phyloP scores from a whole-genome alignment of 2,888 invertebrate species.

The Esperia sulphurella region DNA sequence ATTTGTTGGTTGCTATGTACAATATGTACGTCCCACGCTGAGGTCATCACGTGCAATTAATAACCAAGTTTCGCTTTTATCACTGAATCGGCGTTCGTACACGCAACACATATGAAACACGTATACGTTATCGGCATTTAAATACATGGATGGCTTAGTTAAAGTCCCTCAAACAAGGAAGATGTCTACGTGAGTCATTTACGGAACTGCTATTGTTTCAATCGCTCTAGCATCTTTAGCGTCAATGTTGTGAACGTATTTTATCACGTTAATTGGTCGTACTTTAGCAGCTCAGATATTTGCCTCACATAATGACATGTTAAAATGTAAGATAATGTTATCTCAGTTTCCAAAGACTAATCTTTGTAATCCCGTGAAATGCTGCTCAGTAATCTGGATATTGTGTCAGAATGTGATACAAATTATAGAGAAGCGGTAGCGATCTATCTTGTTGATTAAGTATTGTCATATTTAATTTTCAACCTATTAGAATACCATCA shows the following conservation, averaged over 20 bases:
- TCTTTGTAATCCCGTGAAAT: conserved; percentile 1
- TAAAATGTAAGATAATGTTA: background rate
- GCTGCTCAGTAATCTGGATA: background rate
- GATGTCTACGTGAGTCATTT: conserved; percentile 2
- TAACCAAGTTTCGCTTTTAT: conserved; percentile 44
- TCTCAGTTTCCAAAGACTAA: background rate
- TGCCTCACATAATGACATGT: background rate
- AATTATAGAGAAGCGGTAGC: background rate
- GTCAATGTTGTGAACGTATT: conserved; percentile 2
- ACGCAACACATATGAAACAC: background rate
- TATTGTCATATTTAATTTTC: background rate
- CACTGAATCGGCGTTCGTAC: conserved; percentile 12
- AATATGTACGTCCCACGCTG: conserved; percentile 30
- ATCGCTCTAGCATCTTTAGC: background rate
- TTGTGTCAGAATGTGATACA: background rate
- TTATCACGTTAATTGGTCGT: conserved; percentile 3
- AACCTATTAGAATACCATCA: no score
- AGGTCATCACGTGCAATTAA: conserved; percentile 50
- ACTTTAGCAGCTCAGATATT: background rate
- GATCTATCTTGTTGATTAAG: background rate
- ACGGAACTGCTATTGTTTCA: conserved; percentile 7
- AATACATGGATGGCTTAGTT: background rate
- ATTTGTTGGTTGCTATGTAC: conserved; percentile 39
- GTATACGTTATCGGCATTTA: background rate
- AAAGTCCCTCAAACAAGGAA: conserved; percentile 2